These are phyloP conservation scores for Sclerodermus sp. DNA, from an alignment of 2,888 invertebrate species.

Conservation along the genomic window DNA sequence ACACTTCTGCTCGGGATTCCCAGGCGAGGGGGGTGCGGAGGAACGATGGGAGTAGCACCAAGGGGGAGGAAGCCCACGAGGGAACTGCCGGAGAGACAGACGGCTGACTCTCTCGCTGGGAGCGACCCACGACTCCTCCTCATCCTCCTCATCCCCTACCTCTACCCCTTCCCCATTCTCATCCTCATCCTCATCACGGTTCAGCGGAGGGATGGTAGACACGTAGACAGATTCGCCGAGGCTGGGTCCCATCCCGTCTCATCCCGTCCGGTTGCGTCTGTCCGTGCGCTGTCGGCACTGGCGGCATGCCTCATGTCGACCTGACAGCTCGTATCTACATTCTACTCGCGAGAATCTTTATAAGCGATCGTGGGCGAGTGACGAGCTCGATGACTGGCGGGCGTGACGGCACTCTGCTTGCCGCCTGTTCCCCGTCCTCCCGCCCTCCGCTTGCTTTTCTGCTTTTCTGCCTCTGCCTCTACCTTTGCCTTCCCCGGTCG, in stretches of 20 bases:
- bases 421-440: background rate
- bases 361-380: slow-evolving; percentile 43
- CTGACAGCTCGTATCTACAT: slow-evolving; percentile 46
- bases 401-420: slow-evolving; percentile 30
- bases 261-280: slow-evolving; percentile 31
- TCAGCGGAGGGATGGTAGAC: too few species aligned
- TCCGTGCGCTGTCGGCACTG: slow-evolving; percentile 32
- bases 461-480: background rate
- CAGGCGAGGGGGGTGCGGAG: slow-evolving; percentile 6
- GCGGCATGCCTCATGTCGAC: slow-evolving; percentile 39
- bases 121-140: background rate
- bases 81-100: slow-evolving; percentile 16
- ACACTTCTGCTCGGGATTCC: background rate
- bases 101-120: too few species aligned
- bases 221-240: slow-evolving; percentile 26
- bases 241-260: too few species aligned
- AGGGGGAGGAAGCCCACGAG: slow-evolving; percentile 22
- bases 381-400: slow-evolving; percentile 47
- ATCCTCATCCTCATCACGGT: background rate
- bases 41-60: slow-evolving; percentile 8
- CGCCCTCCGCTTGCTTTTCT: background rate
- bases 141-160: background rate
- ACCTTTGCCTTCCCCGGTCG: too few species aligned
- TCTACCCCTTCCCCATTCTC: background rate
- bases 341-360: slow-evolving; percentile 43